Base-by-base conservation (phyloP, 35 echinoderm and acorn worm genomes). In the Apostichopus parvimensis region DNA sequence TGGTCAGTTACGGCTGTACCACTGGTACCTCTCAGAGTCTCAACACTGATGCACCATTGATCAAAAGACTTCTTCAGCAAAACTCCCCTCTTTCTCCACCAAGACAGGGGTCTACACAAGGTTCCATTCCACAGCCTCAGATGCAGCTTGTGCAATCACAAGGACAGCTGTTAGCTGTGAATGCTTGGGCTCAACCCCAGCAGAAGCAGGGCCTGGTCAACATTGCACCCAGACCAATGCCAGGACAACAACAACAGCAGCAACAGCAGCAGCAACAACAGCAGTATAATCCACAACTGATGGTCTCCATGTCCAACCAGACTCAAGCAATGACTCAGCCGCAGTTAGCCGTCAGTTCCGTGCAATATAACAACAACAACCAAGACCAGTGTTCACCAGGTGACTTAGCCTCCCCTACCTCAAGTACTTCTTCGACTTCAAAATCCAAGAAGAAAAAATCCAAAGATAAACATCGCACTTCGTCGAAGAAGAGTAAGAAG, bases 61-160 rank as follows among this genome's bases (percentile, higher is more conserved):
- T 99, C n/a, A 99, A 99, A 73, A 66, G 91, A 82, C 79, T 99
- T 12, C 90, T 99, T 2, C 93, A 99, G 83, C 87, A 91, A 25
- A 91, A 92, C 9, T 79, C 97, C 2, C 77, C 91, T 62, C 71
- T 95, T 25, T 94, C 88, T 23, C 88, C 93, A 12, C 79, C 93
- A 23, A 77, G 77, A 57, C 79, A 82, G 20, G 79, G 28, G 6
- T 21, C 85, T 23, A 57, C 85, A 22, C 85, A 87, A 59, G 57
- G 64, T 2, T 71, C 26, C 23, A 56, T 78, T 18, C 70, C 77
- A n/a, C 81, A 73, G 34, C 85, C 93, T 12, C 93, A 94, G 70
- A 79, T 90, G 17, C 95, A 97, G 65, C 45, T 94, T 18, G 91
- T 94, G 10, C 93, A 97, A 88, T 79, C 71, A 77, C 89, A 91